Conservation (phyloP, 2,797 vertebrate species). For the Cyclopterus lumpus region DNA sequence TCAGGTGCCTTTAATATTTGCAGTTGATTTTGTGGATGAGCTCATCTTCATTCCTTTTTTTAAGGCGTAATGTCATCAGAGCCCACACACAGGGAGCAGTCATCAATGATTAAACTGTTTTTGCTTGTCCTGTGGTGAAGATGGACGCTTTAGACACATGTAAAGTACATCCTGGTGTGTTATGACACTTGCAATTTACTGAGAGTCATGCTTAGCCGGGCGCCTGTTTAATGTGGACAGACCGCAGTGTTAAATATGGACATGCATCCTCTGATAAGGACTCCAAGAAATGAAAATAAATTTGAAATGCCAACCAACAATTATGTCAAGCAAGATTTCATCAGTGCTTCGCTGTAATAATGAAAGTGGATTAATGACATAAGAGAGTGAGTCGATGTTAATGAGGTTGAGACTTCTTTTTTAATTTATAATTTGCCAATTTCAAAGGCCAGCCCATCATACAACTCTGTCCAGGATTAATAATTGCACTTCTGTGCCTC, state of each 20-base stretch:
- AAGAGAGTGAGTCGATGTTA: slow-evolving; percentile 15
- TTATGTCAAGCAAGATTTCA: slow-evolving; percentile 32
- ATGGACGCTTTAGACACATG: slow-evolving; percentile 19
- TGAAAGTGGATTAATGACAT: slow-evolving; percentile 19
- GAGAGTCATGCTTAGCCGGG: slow-evolving; percentile 18
- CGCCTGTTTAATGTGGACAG: slow-evolving; percentile 12
- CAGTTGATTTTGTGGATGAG: not conserved
- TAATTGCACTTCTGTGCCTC: slow-evolving; percentile 60
- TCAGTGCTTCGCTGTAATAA: slow-evolving; percentile 37
- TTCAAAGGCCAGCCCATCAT: slow-evolving; percentile 16
- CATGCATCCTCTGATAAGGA: slow-evolving; percentile 6
- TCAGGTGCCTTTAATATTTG: not conserved
- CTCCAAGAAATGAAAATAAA: slow-evolving; percentile 2
- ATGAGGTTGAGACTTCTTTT: slow-evolving; percentile 24
- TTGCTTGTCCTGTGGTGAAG: slow-evolving; percentile 16
- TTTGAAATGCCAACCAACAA: slow-evolving; percentile 5
- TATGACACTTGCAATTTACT: slow-evolving; percentile 37
- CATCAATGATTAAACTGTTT: slow-evolving; percentile 17
- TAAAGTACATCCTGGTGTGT: slow-evolving; percentile 27
- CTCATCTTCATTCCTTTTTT: not conserved
- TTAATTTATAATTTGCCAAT: slow-evolving; percentile 25
- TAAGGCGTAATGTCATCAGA: not conserved
- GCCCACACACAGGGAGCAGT: not conserved
- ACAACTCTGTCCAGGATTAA: slow-evolving; percentile 18
- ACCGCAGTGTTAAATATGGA: not conserved